Conservation (phyloP, 1,140 invertebrate species). For the Glomeris maerens region DNA sequence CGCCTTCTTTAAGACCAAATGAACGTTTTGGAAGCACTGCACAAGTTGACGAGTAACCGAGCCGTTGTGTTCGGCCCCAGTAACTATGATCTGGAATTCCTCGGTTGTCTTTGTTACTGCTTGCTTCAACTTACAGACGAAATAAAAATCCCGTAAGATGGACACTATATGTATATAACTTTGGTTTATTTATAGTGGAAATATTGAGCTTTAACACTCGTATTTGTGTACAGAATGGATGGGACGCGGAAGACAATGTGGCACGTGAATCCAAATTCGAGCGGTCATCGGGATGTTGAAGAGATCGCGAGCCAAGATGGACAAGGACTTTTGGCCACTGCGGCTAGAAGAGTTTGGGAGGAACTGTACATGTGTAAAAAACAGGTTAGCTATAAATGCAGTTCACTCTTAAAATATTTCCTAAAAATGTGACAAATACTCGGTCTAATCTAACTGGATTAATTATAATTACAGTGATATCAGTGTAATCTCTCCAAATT, state of each 20-base stretch:
- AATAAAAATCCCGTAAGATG: conserved; percentile 55
- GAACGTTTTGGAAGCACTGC: conserved; percentile 77
- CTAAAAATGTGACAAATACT: no score
- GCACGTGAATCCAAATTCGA: conserved; percentile 66
- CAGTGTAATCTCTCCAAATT: no score
- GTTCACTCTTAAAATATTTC: no score
- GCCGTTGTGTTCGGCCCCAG: conserved; percentile 79
- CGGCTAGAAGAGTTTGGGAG: conserved; percentile 89
- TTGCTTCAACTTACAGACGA: conserved; percentile 83
- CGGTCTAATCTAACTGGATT: no score
- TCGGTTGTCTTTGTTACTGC: conserved; percentile 88
- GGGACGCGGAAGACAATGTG: conserved; percentile 48
- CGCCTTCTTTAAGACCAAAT: conserved; percentile 51
- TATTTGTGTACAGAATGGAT: conserved; percentile 15
- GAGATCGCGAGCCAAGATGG: conserved; percentile 61
- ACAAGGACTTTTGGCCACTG: conserved; percentile 67
- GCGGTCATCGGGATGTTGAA: conserved; percentile 42
- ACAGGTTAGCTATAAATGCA: conserved; percentile 57
- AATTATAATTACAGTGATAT: no score
- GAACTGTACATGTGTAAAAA: conserved; percentile 93
- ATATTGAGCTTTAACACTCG: no score
- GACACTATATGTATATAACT: no score
- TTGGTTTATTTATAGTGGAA: no score
- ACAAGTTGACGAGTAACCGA: conserved; percentile 70
- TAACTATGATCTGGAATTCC: conserved; percentile 88